Conservation (phyloP, 2,888 invertebrate species). For the Anticlea derivata region DNA sequence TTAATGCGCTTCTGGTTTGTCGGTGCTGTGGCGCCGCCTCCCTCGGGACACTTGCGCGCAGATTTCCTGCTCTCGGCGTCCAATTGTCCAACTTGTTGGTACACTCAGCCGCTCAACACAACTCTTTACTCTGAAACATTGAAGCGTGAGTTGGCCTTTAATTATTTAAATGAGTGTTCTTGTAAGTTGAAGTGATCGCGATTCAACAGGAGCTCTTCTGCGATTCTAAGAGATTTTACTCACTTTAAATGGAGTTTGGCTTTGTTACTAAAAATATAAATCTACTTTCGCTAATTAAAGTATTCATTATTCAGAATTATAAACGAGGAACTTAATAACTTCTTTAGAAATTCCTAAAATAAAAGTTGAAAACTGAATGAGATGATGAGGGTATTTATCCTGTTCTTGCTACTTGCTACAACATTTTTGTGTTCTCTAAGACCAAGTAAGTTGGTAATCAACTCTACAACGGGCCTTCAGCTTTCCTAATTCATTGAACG, state of each 20-base stretch:
- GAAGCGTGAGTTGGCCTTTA: constrained; percentile 8
- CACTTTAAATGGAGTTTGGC: neutral
- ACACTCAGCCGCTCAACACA: neutral
- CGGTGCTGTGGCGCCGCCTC: neutral
- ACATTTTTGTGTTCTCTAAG: too few species aligned
- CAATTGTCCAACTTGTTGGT: constrained; percentile 1
- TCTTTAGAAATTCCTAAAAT: constrained; percentile 2
- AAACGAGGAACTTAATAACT: constrained; percentile 4
- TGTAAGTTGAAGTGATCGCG: constrained; percentile 5
- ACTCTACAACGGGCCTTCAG: too few species aligned
- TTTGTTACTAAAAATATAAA: constrained; percentile 9
- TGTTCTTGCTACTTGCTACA: too few species aligned
- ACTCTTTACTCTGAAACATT: neutral
- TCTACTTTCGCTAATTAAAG: constrained; percentile 11
- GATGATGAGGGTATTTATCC: neutral
- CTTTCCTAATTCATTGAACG: too few species aligned
- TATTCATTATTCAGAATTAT: constrained; percentile 15
- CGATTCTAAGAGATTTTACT: neutral
- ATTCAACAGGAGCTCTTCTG: neutral
- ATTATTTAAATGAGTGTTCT: constrained; percentile 6
- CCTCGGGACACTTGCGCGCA: neutral
- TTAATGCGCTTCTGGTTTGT: too few species aligned
- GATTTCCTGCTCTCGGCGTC: neutral
- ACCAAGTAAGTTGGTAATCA: too few species aligned
- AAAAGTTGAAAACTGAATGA: constrained; percentile 2